These are phyloP conservation scores for Forbesichthys papilliferus DNA, from an alignment of 2,113 vertebrate genomes.

Conservation along the genomic window DNA sequence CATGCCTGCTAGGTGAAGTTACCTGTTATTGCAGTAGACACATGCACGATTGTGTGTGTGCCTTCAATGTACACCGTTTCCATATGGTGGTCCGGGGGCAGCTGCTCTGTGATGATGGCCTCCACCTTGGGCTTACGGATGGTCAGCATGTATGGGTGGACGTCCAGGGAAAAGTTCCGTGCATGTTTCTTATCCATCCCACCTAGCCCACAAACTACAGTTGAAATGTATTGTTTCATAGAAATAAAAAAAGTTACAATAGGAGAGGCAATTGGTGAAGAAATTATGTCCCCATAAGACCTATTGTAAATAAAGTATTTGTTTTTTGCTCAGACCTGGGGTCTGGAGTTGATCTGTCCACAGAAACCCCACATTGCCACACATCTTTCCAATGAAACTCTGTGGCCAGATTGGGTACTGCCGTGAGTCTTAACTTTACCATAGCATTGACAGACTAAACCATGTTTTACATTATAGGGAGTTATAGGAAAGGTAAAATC, in stretches of 20 bases:
- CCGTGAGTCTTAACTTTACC: no score
- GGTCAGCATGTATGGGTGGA: slow-evolving; percentile 93
- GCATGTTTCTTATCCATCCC: slow-evolving; percentile 88
- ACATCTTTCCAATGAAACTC: no score
- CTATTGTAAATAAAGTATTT: no score
- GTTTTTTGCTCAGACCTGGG: no score
- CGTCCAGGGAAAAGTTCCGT: slow-evolving; percentile 94
- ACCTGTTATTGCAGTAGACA: slow-evolving; percentile 74
- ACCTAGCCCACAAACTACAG: slow-evolving; percentile 61
- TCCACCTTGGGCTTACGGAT: slow-evolving; percentile 89
- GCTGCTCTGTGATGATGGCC: slow-evolving; percentile 69
- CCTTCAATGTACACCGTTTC: slow-evolving; percentile 83
- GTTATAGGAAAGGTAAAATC: no score
- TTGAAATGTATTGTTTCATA: slow-evolving; percentile 11
- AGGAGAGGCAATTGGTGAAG: slow-evolving; percentile 9
- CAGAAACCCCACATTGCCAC: no score
- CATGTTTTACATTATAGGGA: no score
- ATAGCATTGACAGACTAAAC: no score
- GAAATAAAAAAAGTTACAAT: not conserved
- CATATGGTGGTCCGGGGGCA: slow-evolving; percentile 84
- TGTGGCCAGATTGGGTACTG: no score
- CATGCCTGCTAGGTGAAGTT: not conserved
- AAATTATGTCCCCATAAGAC: no score
- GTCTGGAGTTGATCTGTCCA: no score
- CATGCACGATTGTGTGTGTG: slow-evolving; percentile 76